A percentile compares a stretch with the other conserved stretches of the same genome.
phyloP scores from a whole-genome alignment of 2,888 invertebrate species.

The Crocallis elinguaria region DNA sequence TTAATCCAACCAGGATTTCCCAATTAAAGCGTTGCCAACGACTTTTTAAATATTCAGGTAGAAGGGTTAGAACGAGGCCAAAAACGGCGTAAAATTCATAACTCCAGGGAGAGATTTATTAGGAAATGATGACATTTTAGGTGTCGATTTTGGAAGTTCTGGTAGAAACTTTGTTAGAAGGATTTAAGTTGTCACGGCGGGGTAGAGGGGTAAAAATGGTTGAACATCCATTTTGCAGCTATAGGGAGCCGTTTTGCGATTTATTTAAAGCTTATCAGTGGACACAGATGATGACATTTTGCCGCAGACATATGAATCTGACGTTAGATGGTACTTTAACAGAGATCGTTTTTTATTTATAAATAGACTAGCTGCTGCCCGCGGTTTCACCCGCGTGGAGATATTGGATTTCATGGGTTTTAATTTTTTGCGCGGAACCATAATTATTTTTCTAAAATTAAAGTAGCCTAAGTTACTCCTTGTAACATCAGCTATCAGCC shows the following conservation, averaged over 20 bases:
- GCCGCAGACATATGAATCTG: no score
- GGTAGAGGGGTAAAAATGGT: slow-evolving; percentile 23
- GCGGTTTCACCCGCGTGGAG: no score
- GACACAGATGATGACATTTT: no score
- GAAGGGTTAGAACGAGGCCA: slow-evolving; percentile 75
- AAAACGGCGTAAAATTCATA: slow-evolving; percentile 77
- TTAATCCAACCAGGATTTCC: slow-evolving; percentile 82
- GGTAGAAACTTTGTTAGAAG: slow-evolving; percentile 56
- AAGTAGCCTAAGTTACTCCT: no score
- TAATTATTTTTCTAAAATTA: no score
- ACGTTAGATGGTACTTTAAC: no score
- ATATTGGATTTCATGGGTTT: no score
- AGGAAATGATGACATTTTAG: slow-evolving; percentile 81
- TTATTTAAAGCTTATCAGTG: neutral
- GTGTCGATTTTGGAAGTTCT: slow-evolving; percentile 79
- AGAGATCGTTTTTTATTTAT: no score
- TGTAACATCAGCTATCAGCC: no score
- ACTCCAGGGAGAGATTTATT: slow-evolving; percentile 73
- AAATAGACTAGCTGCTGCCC: no score
- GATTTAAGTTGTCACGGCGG: slow-evolving; percentile 55
- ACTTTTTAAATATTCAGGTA: slow-evolving; percentile 82
- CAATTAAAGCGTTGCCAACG: slow-evolving; percentile 83
- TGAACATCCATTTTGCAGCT: slow-evolving; percentile 17
- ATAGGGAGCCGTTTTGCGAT: slow-evolving; percentile 11
- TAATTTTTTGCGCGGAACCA: no score